Percentiles rank a stretch among this genome's conserved stretches.
Evolutionary conservation across 2,797 vertebrate genomes (phyloP).

Genomic region (Phoxinus dragarum): DNA sequence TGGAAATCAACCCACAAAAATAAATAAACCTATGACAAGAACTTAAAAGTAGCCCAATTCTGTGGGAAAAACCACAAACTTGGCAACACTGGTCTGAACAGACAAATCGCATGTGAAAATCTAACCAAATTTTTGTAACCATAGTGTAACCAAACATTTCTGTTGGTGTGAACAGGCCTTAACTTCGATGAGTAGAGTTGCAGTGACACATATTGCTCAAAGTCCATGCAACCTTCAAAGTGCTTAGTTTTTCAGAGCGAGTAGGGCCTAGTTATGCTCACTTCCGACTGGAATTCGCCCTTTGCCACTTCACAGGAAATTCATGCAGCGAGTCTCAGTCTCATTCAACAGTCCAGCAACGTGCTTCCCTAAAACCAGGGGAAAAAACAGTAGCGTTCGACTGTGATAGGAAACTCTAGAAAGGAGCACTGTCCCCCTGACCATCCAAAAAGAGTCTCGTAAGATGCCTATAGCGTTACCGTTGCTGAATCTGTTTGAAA

Average conservation of each 20-base stretch:
- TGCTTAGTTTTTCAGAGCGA: neutral
- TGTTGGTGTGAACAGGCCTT: neutral
- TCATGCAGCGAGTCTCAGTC: constrained; percentile 71
- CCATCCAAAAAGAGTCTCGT: neutral
- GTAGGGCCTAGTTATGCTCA: constrained; percentile 52
- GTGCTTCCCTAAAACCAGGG: constrained; percentile 69
- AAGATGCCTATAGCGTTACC: constrained; percentile 55
- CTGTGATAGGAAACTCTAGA: neutral
- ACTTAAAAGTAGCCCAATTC: neutral
- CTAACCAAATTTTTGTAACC: neutral
- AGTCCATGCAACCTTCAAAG: neutral
- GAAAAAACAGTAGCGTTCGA: neutral
- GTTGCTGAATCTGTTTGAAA: constrained; percentile 62
- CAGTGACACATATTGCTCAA: neutral
- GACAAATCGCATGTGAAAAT: neutral
- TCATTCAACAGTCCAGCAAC: constrained; percentile 63
- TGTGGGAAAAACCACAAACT: neutral
- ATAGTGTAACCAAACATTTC: neutral
- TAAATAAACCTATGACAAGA: neutral
- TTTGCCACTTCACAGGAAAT: constrained; percentile 70
- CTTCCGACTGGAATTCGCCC: constrained; percentile 48
- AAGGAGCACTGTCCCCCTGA: neutral
- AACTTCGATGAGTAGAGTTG: neutral
- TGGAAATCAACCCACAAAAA: neutral
- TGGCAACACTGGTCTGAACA: neutral